Percentiles rank a stretch among this genome's conserved stretches.
Conservation (phyloP, 2,888 invertebrate species). For the Miltochrista miniata region DNA sequence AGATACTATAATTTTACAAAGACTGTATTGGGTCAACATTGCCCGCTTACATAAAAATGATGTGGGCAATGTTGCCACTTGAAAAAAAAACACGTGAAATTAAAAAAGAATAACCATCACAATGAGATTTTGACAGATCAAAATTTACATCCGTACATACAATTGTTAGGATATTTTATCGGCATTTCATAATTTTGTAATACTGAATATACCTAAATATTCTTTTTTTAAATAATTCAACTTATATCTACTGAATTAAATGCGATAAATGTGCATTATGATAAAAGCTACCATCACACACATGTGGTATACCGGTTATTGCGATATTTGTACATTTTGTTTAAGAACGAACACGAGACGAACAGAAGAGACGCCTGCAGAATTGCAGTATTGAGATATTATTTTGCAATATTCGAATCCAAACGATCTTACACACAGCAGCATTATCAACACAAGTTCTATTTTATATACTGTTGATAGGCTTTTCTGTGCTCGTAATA, state of each 20-base stretch:
- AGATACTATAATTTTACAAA: not conserved
- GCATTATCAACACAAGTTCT: too few species aligned
- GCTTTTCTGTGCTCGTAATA: too few species aligned
- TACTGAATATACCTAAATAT: too few species aligned
- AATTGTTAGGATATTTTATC: not conserved
- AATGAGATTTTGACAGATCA: not conserved
- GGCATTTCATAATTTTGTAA: not conserved
- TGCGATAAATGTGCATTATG: conserved; percentile 29
- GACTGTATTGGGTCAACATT: not conserved
- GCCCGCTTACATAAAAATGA: not conserved
- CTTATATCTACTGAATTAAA: conserved; percentile 25
- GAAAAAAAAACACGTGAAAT: not conserved
- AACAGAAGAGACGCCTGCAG: too few species aligned
- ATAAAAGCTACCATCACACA: conserved; percentile 6
- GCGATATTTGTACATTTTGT: too few species aligned
- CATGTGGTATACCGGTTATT: too few species aligned
- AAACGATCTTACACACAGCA: too few species aligned
- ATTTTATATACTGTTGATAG: too few species aligned
- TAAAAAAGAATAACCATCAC: not conserved
- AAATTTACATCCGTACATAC: not conserved
- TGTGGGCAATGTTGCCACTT: not conserved
- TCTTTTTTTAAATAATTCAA: not conserved
- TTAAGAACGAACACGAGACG: too few species aligned
- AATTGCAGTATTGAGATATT: too few species aligned
- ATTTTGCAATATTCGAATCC: too few species aligned